Conservation (phyloP, 2,797 vertebrate species). For the Melanotaenia pygmaea region DNA sequence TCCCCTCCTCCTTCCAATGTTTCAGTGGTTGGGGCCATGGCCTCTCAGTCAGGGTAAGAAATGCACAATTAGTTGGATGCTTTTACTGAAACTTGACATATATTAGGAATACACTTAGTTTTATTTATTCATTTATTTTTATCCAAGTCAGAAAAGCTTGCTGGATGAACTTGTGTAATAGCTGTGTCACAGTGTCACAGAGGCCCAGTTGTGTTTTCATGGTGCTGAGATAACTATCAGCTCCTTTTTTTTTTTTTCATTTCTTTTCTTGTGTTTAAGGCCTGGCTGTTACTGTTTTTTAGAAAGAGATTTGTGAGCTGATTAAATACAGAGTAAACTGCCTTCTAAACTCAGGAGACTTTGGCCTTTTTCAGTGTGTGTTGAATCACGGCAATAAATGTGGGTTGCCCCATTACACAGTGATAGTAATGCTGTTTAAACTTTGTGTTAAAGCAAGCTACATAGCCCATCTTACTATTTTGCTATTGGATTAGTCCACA, state of each 20-base stretch:
- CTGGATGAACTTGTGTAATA: constrained; percentile 14
- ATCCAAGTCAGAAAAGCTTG: constrained; percentile 3
- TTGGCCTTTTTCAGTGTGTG: constrained; percentile 71
- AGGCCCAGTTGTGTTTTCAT: constrained; percentile 39
- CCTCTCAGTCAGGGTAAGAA: constrained; percentile 88
- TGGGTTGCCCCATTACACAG: constrained; percentile 10
- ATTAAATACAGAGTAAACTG: constrained; percentile 61
- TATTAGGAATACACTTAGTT: constrained; percentile 20
- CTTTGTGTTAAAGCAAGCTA: background rate
- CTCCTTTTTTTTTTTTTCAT: background rate
- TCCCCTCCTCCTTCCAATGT: constrained; percentile 83
- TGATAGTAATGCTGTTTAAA: constrained; percentile 16
- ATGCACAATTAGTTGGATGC: constrained; percentile 65
- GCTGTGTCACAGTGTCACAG: constrained; percentile 38
- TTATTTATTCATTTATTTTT: background rate
- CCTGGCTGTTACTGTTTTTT: constrained; percentile 29
- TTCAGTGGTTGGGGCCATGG: constrained; percentile 85
- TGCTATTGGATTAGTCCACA: background rate
- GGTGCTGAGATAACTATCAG: constrained; percentile 51
- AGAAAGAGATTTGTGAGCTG: constrained; percentile 47
- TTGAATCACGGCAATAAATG: constrained; percentile 51
- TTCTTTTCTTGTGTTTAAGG: constrained; percentile 36
- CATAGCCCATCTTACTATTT: background rate
- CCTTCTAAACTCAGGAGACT: constrained; percentile 62
- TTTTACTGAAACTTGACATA: constrained; percentile 46